Evolutionary conservation across 2,888 invertebrate genomes (phyloP).

Genomic region (Apoderus coryli): DNA sequence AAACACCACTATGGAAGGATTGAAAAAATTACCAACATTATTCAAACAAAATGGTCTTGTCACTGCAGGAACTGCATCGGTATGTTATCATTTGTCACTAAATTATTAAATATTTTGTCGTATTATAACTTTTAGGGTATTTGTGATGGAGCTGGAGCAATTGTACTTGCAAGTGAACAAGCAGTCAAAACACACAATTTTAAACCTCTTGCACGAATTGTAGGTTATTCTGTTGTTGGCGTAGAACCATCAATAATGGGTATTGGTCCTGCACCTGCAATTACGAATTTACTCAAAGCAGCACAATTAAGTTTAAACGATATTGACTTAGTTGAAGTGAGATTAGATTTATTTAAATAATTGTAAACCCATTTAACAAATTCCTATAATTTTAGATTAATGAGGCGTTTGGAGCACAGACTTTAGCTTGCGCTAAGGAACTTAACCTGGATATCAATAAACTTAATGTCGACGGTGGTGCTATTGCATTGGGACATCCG

Average conservation of each 20-base stretch:
- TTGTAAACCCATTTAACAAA: background rate
- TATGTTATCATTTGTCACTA: conserved; percentile 33
- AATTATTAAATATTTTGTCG: background rate
- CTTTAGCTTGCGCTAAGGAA: conserved; percentile 81
- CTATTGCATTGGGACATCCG: conserved; percentile 95
- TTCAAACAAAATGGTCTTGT: conserved; percentile 93
- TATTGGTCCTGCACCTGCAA: conserved; percentile 91
- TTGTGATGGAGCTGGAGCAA: conserved; percentile 91
- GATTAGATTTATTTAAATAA: conserved; percentile 9
- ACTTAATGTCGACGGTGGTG: conserved; percentile 90
- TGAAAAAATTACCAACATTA: conserved; percentile 74
- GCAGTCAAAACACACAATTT: conserved; percentile 68
- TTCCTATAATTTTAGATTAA: conserved; percentile 56
- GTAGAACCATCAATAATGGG: conserved; percentile 98
- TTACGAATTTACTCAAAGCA: conserved; percentile 66
- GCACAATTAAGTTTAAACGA: conserved; percentile 69
- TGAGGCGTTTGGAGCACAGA: conserved; percentile 95
- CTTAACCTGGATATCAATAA: conserved; percentile 74
- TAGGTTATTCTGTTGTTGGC: conserved; percentile 85
- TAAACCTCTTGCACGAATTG: conserved; percentile 80
- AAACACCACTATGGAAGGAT: conserved; percentile 68
- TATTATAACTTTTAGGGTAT: conserved; percentile 59
- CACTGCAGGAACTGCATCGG: conserved; percentile 89
- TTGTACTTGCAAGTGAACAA: conserved; percentile 82
- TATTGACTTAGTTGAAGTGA: conserved; percentile 87